These are phyloP conservation scores for Drosophila tripunctata DNA, from an alignment of 2,888 invertebrate genomes.

Conservation along the genomic window DNA sequence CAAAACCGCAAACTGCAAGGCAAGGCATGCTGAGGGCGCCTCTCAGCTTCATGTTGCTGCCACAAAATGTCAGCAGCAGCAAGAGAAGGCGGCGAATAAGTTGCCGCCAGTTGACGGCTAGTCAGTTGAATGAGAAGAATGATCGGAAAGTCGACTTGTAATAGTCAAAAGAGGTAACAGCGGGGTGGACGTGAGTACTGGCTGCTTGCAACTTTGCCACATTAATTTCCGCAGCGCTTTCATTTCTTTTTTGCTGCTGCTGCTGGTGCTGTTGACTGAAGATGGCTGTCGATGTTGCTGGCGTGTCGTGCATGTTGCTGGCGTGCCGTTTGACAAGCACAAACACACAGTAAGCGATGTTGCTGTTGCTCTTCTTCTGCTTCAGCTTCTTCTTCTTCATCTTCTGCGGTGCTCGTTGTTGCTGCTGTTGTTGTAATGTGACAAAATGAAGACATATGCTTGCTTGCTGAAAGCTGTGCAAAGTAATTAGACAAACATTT, in stretches of 20 bases:
- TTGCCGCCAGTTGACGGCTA: slow-evolving; percentile 37
- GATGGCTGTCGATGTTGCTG: slow-evolving; percentile 51
- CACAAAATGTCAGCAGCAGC: slow-evolving; percentile 57
- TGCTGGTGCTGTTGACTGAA: slow-evolving; percentile 52
- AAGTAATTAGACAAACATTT: slow-evolving; percentile 82
- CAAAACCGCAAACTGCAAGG: slow-evolving; percentile 64
- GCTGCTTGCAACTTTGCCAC: slow-evolving; percentile 70
- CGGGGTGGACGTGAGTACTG: not conserved
- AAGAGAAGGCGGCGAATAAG: slow-evolving; percentile 40
- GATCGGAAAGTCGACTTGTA: not conserved
- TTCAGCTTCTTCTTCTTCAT: not conserved
- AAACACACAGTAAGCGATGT: slow-evolving; percentile 63
- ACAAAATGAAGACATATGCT: slow-evolving; percentile 81
- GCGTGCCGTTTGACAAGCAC: slow-evolving; percentile 66
- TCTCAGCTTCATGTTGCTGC: not conserved
- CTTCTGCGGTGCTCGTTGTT: slow-evolving; percentile 4
- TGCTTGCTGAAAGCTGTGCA: slow-evolving; percentile 80
- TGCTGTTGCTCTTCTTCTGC: slow-evolving; percentile 16
- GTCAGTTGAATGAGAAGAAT: slow-evolving; percentile 10
- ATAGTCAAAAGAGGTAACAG: not conserved
- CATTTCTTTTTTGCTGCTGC: slow-evolving; percentile 10
- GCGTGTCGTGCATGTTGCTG: slow-evolving; percentile 53
- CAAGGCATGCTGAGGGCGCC: slow-evolving; percentile 17
- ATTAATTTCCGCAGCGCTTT: slow-evolving; percentile 72
- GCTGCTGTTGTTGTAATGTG: slow-evolving; percentile 40